Evolutionary conservation across 2,113 vertebrate genomes (phyloP), one percentile per base, ranked within the genome.

Genomic region (Hymenochirus boettgeri): DNA sequence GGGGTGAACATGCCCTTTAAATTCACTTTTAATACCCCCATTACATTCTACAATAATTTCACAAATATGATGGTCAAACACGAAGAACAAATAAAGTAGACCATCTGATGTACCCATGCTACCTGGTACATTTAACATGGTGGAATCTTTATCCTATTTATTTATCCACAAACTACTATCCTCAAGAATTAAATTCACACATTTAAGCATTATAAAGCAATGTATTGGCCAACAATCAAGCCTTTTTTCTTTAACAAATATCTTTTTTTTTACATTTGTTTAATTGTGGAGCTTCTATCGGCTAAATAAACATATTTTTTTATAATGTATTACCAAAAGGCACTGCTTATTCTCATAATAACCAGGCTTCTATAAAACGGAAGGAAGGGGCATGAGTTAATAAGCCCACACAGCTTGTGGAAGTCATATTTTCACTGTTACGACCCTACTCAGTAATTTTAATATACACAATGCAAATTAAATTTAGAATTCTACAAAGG

Each of bases 201-300:
- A 33, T 60, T 53, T 53, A 69, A 53, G 46, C 47, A 31, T 69
- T 69, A 60, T 27, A 46, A 45, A 69, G 25, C 18, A 60, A 52
- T 60, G 46, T 60, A 66, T 24, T 66, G 64, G 55, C 55, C 21
- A 69, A 59, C 65, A 69, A 59, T 69, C 51, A 37, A 1, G 17
- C 42, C 64, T 59, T 59, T 59, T 52, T n/a, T 3, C 22, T 59
- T 24, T 26, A 42, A 35, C 53, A 22, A 27, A 52, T 37, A 39
- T 18, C 25, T 37, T 52, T 60, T 48, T 69, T 17, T 69, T 69
- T 60, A 53, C 57, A 59, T 69, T 45, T 45, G 57, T 42, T 19
- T 53, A 52, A 31, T 24, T 27, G 59, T 60, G 57, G 35, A 53
- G 33, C 19, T 11, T 8, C 9, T 22, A 2, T 60, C 19, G 51